Percentiles rank a stretch among this genome's conserved stretches.
These are phyloP conservation scores for Pristionchus exspectatus DNA, from an alignment of 2,888 invertebrate species.

Conservation along the genomic window DNA sequence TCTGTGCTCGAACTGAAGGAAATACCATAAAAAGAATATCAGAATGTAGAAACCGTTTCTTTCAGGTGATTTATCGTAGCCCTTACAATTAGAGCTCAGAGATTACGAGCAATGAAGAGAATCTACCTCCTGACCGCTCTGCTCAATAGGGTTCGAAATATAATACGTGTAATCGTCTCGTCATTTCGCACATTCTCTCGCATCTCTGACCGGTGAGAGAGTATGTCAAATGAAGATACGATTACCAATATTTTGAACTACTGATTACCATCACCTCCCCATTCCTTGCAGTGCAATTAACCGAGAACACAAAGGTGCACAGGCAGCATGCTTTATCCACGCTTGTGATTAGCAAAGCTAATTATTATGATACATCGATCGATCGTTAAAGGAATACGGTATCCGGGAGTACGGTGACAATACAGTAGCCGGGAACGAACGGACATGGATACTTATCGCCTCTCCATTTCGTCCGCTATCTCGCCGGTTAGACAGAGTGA, in stretches of 20 bases:
- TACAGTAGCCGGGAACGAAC: not conserved
- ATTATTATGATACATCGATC: constrained; percentile 37
- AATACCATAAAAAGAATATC: not conserved
- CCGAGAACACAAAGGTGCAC: constrained; percentile 13
- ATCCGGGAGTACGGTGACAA: constrained; percentile 6
- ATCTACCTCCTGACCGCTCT: too few species aligned
- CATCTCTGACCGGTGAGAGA: too few species aligned
- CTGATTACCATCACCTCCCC: not conserved
- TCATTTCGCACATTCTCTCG: too few species aligned
- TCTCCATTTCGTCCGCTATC: not conserved
- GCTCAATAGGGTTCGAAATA: too few species aligned
- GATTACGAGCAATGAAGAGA: too few species aligned
- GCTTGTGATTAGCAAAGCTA: not conserved
- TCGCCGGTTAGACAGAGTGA: too few species aligned
- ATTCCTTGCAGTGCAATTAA: not conserved
- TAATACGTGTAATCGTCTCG: too few species aligned
- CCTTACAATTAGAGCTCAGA: too few species aligned
- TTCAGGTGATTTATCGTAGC: too few species aligned
- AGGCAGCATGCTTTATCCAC: constrained; percentile 53
- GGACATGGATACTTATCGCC: constrained; percentile 14
- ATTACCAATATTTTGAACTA: not conserved
- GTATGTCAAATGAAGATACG: too few species aligned
- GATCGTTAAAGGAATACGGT: constrained; percentile 33
- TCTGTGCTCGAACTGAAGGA: not conserved
- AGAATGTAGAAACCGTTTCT: too few species aligned